A percentile compares a stretch with the other conserved stretches of the same genome.
phyloP scores from a whole-genome alignment of 2,888 invertebrate genomes.

The Drosophila mayaguana region DNA sequence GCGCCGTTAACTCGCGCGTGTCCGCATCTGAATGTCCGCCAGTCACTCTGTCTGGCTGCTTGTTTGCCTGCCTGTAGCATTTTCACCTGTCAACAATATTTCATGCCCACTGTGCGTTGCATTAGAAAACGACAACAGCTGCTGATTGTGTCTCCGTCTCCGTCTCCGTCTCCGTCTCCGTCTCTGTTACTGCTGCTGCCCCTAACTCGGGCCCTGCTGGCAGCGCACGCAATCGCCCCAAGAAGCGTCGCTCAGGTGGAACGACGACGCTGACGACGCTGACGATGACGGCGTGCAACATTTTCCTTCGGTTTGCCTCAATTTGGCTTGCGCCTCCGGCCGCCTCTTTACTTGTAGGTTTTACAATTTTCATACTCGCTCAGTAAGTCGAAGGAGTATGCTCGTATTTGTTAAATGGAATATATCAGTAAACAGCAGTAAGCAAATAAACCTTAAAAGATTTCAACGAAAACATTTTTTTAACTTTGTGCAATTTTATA shows the following conservation, averaged over 20 bases:
- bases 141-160: conserved; percentile 31
- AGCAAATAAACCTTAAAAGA: too few species aligned
- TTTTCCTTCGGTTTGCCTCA: conserved; percentile 60
- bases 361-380: conserved; percentile 1
- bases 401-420: neutral
- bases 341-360: conserved; percentile 32
- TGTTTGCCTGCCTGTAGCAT: conserved; percentile 36
- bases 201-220: conserved; percentile 27
- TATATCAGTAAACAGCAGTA: too few species aligned
- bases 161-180: too few species aligned
- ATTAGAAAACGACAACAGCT: conserved; percentile 76
- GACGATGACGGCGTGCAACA: conserved; percentile 57
- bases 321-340: conserved; percentile 34
- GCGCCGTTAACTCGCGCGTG: conserved; percentile 65
- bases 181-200: conserved; percentile 33
- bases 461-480: too few species aligned
- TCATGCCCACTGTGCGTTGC: conserved; percentile 77
- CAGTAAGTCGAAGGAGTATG: neutral
- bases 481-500: too few species aligned
- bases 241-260: conserved; percentile 63
- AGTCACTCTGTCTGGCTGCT: conserved; percentile 2
- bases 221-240: conserved; percentile 57
- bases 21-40: conserved; percentile 30
- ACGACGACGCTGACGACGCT: conserved; percentile 43
- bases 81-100: conserved; percentile 80